Evolutionary conservation across 2,113 vertebrate genomes (phyloP).

Genomic region (Ceuthmochares aereus): DNA sequence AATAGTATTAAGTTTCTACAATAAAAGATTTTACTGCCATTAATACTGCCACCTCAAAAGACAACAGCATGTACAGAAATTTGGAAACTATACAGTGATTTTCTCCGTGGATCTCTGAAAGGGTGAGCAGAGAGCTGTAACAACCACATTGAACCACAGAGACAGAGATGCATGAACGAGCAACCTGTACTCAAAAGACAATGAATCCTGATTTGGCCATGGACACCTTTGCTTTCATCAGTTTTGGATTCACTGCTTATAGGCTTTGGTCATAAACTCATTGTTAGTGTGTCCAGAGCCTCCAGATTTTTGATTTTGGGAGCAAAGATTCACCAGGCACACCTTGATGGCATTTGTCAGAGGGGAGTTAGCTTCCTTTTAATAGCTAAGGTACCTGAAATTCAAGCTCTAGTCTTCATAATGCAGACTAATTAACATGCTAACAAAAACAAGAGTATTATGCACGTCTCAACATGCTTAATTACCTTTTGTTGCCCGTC

Average conservation of each 20-base stretch:
- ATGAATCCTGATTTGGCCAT: neutral
- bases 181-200: neutral
- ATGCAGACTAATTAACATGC: conserved; percentile 66
- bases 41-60: neutral
- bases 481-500: conserved; percentile 89
- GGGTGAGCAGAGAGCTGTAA: neutral
- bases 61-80: neutral
- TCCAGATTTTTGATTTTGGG: conserved; percentile 19
- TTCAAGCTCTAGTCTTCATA: conserved; percentile 70
- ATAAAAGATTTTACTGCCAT: neutral
- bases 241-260: neutral
- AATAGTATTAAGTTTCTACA: neutral
- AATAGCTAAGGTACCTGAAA: conserved; percentile 75
- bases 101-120: neutral
- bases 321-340: conserved; percentile 32
- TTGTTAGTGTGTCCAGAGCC: neutral
- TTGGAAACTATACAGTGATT: neutral
- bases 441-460: conserved; percentile 61
- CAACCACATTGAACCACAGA: neutral
- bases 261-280: neutral
- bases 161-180: neutral
- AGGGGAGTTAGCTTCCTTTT: conserved; percentile 60
- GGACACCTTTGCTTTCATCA: neutral
- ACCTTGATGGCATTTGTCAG: conserved; percentile 64
- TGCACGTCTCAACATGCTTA: conserved; percentile 26